Evolutionary conservation across 92 coral and sea anemone species (phyloP).

Genomic region (Phenganax marumi): DNA sequence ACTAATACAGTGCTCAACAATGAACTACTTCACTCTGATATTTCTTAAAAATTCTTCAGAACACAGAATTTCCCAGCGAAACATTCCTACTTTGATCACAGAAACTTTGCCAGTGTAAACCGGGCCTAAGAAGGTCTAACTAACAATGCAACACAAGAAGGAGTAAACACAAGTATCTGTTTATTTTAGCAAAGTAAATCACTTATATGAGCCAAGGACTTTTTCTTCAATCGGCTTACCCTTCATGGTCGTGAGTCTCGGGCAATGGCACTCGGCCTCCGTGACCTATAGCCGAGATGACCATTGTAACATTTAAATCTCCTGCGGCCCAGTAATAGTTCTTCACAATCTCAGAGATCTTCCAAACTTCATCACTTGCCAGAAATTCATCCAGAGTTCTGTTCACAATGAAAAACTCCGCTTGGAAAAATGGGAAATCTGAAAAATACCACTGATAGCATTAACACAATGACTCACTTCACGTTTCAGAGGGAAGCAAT

Average conservation of each 20-base stretch:
- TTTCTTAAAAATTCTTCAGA: no score
- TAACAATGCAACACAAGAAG: not conserved
- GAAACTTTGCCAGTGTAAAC: no score
- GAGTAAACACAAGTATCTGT: not conserved
- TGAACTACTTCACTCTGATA: no score
- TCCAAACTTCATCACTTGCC: not conserved
- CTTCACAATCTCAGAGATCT: not conserved
- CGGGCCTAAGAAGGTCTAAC: no score
- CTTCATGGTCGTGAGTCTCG: slow-evolving; percentile 23
- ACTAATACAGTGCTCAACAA: no score
- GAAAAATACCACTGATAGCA: not conserved
- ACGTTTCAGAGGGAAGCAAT: no score
- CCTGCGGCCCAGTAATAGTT: slow-evolving; percentile 11
- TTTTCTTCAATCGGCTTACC: slow-evolving; percentile 2
- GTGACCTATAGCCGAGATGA: slow-evolving; percentile 18
- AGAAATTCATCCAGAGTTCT: slow-evolving; percentile 24
- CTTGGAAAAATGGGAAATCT: slow-evolving; percentile 35
- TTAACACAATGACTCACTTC: no score
- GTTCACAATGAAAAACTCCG: slow-evolving; percentile 25
- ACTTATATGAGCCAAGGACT: not conserved
- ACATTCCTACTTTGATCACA: no score
- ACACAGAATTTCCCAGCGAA: no score
- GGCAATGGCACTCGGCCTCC: slow-evolving; percentile 41
- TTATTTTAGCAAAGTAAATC: not conserved
- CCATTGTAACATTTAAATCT: slow-evolving; percentile 25